Base-by-base conservation (phyloP, 2,888 invertebrate genomes). In the Dascillus cervinus region DNA sequence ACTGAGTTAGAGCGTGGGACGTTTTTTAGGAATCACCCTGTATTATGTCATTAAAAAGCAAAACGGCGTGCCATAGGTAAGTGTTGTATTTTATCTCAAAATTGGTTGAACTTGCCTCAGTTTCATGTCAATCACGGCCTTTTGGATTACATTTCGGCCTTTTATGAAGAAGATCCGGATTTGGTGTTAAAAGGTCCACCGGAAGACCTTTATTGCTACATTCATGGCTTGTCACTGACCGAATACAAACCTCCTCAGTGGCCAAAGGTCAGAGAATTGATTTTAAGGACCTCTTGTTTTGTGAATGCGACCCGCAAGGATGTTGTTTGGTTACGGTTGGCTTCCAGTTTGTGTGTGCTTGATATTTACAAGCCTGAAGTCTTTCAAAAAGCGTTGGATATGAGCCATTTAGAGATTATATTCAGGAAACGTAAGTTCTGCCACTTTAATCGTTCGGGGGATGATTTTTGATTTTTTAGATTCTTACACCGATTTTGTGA, bases 221-320 rank as follows among this genome's bases (percentile, higher is more conserved):
- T 77, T 22, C 66, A 69, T 49, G 70, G 69, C 22, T 63, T 78
- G n/a, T 66, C 75, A 2, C 29, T 56, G 30, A 53, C 74, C 26
- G 73, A 79, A 60, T 79, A 73, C 53, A 71, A 67, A 11, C 78
- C 82, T 0, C 54, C 64, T 4, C 50, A 67, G 37, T 82, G 79
- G 78, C 53, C 64, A 1, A 49, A 47, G 9, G 56, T 82, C 22
- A 55, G 59, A 10, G 35, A 52, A 33, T 24, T 15, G 4, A 22
- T 41, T 11, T 17, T 29, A n/a, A 43, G 47, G 25, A 44, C 53
- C 32, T 34, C 51, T 43, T 26, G 46, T 44, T 46, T 59, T 47
- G 53, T 50, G 6, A 38, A 27, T 22, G 32, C 34, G 19, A 11
- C 36, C 6, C 22, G 37, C 17, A 39, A 38, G 8, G 61, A 69